These are phyloP conservation scores for Lasioglossum figueresi DNA, from an alignment of 2,888 invertebrate species.

Conservation along the genomic window DNA sequence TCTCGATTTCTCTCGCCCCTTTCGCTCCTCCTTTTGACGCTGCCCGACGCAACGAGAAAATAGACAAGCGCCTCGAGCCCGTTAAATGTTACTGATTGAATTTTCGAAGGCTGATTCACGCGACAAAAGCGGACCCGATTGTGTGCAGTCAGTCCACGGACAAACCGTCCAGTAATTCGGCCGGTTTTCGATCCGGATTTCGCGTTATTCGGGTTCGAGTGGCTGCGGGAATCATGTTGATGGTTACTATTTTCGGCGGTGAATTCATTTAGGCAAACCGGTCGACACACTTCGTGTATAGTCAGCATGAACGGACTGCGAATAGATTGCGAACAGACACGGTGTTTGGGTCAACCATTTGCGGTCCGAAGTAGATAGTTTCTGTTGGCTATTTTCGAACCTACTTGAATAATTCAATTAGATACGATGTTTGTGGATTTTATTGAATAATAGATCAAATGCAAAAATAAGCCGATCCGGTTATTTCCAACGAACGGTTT, in stretches of 20 bases:
- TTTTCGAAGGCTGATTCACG: constrained; percentile 8
- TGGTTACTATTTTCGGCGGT: background rate
- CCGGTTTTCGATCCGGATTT: background rate
- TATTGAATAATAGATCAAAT: too few relatives aligned
- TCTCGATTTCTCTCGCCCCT: background rate
- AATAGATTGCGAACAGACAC: too few relatives aligned
- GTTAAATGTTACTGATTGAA: constrained; percentile 55
- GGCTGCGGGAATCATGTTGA: background rate
- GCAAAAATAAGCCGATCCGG: too few relatives aligned
- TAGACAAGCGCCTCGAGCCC: background rate
- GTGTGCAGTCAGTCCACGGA: background rate
- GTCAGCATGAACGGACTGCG: too few relatives aligned
- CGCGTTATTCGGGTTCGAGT: background rate
- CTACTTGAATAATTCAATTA: too few relatives aligned
- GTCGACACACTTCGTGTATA: background rate
- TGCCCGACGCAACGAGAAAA: constrained; percentile 18
- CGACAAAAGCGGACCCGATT: background rate
- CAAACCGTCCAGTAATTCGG: background rate
- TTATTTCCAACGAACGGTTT: background rate
- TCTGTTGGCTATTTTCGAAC: too few relatives aligned
- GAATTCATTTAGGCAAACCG: background rate
- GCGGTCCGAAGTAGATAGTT: too few relatives aligned
- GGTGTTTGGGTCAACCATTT: too few relatives aligned
- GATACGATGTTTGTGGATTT: too few relatives aligned
- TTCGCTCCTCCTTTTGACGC: background rate